Evolutionary conservation across 2,888 invertebrate genomes (phyloP).

Genomic region (Thysanoteuthis rhombus): DNA sequence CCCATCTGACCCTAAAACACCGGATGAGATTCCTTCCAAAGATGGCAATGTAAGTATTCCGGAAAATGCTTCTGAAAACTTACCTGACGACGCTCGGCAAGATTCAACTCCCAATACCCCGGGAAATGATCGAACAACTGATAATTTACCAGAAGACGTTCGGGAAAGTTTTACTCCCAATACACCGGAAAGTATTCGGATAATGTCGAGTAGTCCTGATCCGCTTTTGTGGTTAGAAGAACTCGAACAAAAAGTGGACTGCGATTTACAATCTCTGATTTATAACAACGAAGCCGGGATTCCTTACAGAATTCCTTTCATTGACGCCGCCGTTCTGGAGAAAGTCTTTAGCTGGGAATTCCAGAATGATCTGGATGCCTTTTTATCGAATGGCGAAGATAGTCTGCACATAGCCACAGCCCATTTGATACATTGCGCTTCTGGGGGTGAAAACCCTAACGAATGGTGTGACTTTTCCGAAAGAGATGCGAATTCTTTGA

Average conservation of each 20-base stretch:
- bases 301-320: constrained; percentile 27
- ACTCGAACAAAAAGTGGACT: constrained; percentile 15
- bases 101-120: not conserved
- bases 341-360: constrained; percentile 38
- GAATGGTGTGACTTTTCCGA: not conserved
- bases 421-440: not conserved
- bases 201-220: not conserved
- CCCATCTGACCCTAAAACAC: not conserved
- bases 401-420: not conserved
- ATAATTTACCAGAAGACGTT: not conserved
- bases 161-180: not conserved
- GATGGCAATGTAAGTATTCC: not conserved
- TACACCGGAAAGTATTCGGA: not conserved
- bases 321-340: constrained; percentile 34
- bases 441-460: not conserved
- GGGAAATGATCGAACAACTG: not conserved
- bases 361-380: constrained; percentile 38
- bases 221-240: not conserved
- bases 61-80: not conserved
- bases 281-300: constrained; percentile 33
- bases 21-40: not conserved
- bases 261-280: not conserved
- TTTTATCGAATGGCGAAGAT: constrained; percentile 30
- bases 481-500: not conserved
- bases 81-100: not conserved